phyloP scores from a whole-genome alignment of 2,888 invertebrate species.

The Tyria jacobaeae region DNA sequence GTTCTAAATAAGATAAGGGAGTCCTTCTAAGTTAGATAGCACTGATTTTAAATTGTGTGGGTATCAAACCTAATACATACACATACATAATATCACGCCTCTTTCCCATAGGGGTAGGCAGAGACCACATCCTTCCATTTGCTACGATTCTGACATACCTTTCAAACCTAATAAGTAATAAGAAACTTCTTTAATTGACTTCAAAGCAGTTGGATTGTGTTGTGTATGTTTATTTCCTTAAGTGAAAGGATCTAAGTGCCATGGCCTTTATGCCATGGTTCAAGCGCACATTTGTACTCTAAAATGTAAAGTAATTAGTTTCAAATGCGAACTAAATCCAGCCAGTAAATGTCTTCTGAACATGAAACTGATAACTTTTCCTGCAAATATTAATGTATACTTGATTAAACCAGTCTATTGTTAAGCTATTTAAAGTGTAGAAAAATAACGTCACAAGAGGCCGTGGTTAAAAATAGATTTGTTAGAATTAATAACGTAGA shows the following conservation, averaged over 20 bases:
- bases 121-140: too few relatives aligned
- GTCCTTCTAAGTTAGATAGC: too few relatives aligned
- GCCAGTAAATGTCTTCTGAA: too few relatives aligned
- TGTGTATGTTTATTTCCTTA: conserved; percentile 21
- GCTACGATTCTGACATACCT: too few relatives aligned
- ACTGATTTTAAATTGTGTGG: too few relatives aligned
- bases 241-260: conserved; percentile 46
- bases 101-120: too few relatives aligned
- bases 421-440: background rate
- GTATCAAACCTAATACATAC: background rate
- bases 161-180: too few relatives aligned
- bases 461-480: conserved; percentile 5
- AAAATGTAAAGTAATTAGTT: conserved; percentile 21
- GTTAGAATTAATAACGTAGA: conserved; percentile 2
- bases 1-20: too few relatives aligned
- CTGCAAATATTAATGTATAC: too few relatives aligned
- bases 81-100: too few relatives aligned
- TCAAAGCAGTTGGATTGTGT: background rate
- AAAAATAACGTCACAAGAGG: background rate
- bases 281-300: conserved; percentile 12
- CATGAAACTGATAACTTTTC: too few relatives aligned
- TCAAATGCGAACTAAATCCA: background rate
- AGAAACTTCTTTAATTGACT: too few relatives aligned
- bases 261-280: conserved; percentile 30
- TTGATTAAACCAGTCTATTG: background rate